These are phyloP conservation scores for Drosophila sturtevanti DNA, from an alignment of 1,140 invertebrate genomes.

Conservation along the genomic window DNA sequence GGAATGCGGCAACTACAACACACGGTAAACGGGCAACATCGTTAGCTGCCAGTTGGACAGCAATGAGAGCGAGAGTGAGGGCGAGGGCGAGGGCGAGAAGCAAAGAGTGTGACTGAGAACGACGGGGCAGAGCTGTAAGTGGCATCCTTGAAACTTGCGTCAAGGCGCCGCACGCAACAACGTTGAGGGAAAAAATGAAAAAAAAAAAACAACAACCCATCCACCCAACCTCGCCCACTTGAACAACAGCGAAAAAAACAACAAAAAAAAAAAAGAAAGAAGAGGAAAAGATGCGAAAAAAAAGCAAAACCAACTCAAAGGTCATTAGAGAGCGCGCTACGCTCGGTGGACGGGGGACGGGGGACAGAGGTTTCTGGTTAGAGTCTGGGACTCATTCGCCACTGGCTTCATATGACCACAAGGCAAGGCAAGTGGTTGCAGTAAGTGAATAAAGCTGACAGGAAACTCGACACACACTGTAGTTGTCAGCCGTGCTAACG, in stretches of 20 bases:
- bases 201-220: not conserved
- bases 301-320: constrained; percentile 12
- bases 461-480: constrained; percentile 8
- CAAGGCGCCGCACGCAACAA: constrained; percentile 65
- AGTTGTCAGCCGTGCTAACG: constrained; percentile 4
- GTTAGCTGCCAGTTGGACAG: constrained; percentile 59
- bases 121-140: constrained; percentile 47
- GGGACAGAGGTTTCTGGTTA: not conserved
- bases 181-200: constrained; percentile 10
- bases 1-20: constrained; percentile 38
- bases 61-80: not conserved
- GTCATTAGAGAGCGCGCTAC: constrained; percentile 10
- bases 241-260: not conserved
- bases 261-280: too few relatives aligned
- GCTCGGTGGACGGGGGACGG: not conserved
- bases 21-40: constrained; percentile 64
- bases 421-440: constrained; percentile 7
- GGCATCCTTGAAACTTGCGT: constrained; percentile 75
- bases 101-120: not conserved
- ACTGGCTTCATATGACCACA: constrained; percentile 12
- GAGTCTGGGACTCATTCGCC: constrained; percentile 3
- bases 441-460: constrained; percentile 9
- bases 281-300: too few relatives aligned
- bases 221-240: not conserved
- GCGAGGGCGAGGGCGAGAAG: not conserved